Percentiles rank a stretch among this genome's conserved stretches.
These are phyloP conservation scores for Sitta carolinensis DNA, from an alignment of 2,797 vertebrate genomes.

Conservation along the genomic window DNA sequence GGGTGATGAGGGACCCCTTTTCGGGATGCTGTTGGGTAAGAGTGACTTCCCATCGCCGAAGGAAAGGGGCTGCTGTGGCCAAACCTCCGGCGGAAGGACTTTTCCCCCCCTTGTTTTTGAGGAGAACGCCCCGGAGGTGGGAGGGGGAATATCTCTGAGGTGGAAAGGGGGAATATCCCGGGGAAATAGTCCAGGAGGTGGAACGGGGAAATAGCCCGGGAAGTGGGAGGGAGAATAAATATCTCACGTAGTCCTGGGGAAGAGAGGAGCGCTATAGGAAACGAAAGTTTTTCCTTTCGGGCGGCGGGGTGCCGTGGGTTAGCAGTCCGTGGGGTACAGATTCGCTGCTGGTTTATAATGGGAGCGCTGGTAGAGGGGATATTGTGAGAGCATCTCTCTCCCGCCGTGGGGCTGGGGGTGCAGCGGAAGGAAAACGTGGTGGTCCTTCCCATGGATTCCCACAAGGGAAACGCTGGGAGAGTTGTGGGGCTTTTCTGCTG, in stretches of 20 bases:
- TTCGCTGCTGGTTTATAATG: no score
- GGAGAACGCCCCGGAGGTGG: background rate
- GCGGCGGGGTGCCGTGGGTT: background rate
- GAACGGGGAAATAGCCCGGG: background rate
- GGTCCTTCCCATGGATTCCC: background rate
- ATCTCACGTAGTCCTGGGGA: background rate
- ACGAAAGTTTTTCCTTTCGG: background rate
- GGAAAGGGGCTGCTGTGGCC: background rate
- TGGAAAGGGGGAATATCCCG: background rate
- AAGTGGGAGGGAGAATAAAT: background rate
- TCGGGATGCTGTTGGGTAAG: background rate
- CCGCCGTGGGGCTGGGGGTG: fast-evolving
- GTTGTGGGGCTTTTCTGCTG: background rate
- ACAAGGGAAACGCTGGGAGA: fast-evolving
- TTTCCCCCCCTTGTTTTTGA: background rate
- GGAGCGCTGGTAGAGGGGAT: background rate
- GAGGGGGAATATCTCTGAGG: background rate
- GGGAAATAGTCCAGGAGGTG: background rate
- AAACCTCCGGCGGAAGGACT: background rate
- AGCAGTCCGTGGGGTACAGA: background rate
- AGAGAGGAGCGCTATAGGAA: background rate
- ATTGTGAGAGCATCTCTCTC: background rate
- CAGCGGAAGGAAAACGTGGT: background rate
- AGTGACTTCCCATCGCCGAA: background rate
- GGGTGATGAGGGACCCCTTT: background rate